A percentile compares a stretch with the other conserved stretches of the same genome.
phyloP scores from a whole-genome alignment of 1,140 invertebrate genomes.

The Dolichoris vasculosae region DNA sequence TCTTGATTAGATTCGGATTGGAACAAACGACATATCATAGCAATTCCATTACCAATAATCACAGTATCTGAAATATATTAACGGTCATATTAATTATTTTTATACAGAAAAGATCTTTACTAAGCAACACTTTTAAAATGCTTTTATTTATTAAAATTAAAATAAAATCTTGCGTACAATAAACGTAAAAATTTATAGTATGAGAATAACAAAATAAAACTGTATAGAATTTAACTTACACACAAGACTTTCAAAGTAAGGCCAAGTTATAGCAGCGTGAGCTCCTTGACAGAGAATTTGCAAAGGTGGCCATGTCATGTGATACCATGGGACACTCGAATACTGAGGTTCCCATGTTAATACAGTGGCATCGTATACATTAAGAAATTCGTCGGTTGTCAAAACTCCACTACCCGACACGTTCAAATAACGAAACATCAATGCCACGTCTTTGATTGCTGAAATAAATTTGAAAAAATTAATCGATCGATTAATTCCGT shows the following conservation, averaged over 20 bases:
- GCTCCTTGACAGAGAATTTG: conserved; percentile 79
- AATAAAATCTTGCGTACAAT: background rate
- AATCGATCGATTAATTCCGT: background rate
- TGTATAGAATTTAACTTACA: conserved; percentile 76
- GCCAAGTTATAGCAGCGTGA: conserved; percentile 79
- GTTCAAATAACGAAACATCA: conserved; percentile 89
- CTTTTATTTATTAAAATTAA: background rate
- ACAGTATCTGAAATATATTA: conserved; percentile 76
- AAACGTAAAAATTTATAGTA: background rate
- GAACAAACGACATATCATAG: conserved; percentile 79
- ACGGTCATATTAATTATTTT: background rate
- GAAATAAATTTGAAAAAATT: conserved; percentile 52
- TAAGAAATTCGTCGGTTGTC: conserved; percentile 84
- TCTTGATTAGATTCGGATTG: conserved; percentile 73
- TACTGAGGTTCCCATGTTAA: conserved; percentile 85
- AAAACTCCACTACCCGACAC: conserved; percentile 79
- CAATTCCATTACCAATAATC: conserved; percentile 81
- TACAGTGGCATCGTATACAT: conserved; percentile 84
- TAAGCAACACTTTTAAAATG: background rate
- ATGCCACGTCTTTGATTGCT: conserved; percentile 85
- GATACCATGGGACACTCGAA: conserved; percentile 83
- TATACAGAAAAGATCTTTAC: background rate
- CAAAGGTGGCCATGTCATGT: conserved; percentile 76
- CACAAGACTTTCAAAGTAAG: conserved; percentile 82
- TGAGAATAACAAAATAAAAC: background rate